Conservation (phyloP, 2,113 vertebrate genomes). For the Tiliqua scincoides region DNA sequence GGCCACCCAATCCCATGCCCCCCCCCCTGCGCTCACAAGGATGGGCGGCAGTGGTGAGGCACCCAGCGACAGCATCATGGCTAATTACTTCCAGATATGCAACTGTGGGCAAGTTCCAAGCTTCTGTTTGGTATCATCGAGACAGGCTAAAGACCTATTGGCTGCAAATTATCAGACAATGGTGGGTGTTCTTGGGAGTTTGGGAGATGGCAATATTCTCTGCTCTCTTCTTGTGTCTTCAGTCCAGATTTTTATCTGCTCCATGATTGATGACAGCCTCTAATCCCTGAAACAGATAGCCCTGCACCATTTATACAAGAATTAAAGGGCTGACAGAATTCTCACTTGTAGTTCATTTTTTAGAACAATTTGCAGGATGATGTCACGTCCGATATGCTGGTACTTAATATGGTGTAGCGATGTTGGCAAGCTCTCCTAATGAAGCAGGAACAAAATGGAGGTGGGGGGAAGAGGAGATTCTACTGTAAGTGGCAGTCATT, state of each 20-base stretch:
- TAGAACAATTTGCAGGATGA: not conserved
- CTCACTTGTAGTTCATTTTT: not conserved
- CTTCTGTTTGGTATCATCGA: not conserved
- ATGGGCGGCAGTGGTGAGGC: no score
- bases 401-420: not conserved
- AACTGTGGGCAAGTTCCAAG: not conserved
- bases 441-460: not conserved
- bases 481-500: not conserved
- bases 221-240: not conserved
- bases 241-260: conserved; percentile 34
- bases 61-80: no score
- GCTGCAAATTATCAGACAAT: not conserved
- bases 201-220: conserved; percentile 14
- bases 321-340: conserved; percentile 26
- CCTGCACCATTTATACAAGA: conserved; percentile 10
- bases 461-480: not conserved
- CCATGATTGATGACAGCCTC: conserved; percentile 30
- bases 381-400: not conserved
- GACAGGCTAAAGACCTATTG: not conserved
- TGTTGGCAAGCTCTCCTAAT: conserved; percentile 21
- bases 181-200: not conserved
- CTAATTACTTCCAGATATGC: no score
- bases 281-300: conserved; percentile 35
- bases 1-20: no score
- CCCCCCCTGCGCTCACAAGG: no score